These are phyloP conservation scores for Oreochromis aureus DNA, from an alignment of 2,113 vertebrate genomes.

Conservation along the genomic window DNA sequence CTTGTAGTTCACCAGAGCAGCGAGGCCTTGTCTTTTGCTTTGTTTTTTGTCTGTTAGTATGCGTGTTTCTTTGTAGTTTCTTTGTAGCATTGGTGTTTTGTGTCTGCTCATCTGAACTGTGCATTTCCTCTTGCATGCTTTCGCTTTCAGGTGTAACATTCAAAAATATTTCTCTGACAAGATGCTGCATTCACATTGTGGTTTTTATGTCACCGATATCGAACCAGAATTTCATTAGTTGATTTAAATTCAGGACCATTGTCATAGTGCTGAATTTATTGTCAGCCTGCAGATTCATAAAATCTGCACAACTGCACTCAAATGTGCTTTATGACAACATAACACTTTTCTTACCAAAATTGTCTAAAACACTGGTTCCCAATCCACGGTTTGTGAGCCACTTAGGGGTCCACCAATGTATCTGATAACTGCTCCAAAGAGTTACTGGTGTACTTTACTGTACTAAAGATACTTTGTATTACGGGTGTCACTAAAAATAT, in stretches of 20 bases:
- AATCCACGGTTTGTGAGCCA: neutral
- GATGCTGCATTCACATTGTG: constrained; percentile 41
- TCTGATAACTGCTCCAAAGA: neutral
- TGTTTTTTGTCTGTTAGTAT: neutral
- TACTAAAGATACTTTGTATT: neutral
- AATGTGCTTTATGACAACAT: neutral
- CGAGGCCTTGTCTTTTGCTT: neutral
- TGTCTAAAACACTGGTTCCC: neutral
- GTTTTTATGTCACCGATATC: neutral
- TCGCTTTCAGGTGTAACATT: neutral
- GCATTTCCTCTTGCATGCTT: neutral
- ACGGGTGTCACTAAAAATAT: neutral
- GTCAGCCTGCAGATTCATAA: neutral
- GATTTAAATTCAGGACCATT: neutral
- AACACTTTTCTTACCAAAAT: neutral
- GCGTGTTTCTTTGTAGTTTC: neutral
- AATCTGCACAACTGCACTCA: neutral
- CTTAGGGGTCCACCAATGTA: accelerated
- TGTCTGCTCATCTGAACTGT: neutral
- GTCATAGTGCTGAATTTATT: neutral
- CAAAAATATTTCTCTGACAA: neutral
- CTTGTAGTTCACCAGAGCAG: constrained; percentile 9
- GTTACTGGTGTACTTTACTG: neutral
- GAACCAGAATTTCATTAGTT: neutral
- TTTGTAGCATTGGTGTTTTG: neutral